Percentiles rank a stretch among this genome's conserved stretches.
phyloP scores from a whole-genome alignment of 2,888 invertebrate genomes.

The Lasioglossum leucozonium region DNA sequence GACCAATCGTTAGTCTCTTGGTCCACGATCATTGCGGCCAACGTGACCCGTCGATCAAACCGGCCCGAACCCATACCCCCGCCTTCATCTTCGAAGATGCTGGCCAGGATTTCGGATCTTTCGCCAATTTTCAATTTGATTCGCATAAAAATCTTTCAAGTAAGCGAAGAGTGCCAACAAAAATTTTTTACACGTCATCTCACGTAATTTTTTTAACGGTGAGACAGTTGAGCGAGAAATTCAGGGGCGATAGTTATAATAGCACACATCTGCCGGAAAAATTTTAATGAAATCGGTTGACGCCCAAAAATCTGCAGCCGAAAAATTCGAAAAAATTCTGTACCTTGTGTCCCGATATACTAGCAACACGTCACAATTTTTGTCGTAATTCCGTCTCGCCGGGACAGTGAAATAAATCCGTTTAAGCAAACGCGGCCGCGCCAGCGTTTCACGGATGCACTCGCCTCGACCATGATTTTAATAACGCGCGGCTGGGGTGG shows the following conservation, averaged over 20 bases:
- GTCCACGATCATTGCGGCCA: constrained; percentile 74
- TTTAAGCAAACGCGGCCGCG: background rate
- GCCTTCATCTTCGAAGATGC: background rate
- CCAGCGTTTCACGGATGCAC: background rate
- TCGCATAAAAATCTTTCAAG: background rate
- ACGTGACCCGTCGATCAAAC: constrained; percentile 61
- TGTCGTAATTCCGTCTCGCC: background rate
- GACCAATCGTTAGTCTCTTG: constrained; percentile 76
- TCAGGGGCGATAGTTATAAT: background rate
- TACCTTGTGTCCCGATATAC: background rate
- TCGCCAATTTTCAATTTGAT: background rate
- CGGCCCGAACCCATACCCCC: background rate
- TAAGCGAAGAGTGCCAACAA: background rate
- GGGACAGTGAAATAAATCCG: background rate
- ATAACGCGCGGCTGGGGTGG: constrained; percentile 26
- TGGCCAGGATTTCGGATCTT: background rate
- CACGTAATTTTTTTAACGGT: background rate
- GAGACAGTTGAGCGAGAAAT: background rate
- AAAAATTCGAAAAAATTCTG: background rate
- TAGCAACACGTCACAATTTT: background rate
- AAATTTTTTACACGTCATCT: background rate
- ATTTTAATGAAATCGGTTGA: background rate
- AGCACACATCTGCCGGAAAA: background rate
- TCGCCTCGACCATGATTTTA: constrained; percentile 40
- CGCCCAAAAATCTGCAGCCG: background rate